phyloP scores from a whole-genome alignment of 1,140 invertebrate genomes.

The Listronotus oregonensis region DNA sequence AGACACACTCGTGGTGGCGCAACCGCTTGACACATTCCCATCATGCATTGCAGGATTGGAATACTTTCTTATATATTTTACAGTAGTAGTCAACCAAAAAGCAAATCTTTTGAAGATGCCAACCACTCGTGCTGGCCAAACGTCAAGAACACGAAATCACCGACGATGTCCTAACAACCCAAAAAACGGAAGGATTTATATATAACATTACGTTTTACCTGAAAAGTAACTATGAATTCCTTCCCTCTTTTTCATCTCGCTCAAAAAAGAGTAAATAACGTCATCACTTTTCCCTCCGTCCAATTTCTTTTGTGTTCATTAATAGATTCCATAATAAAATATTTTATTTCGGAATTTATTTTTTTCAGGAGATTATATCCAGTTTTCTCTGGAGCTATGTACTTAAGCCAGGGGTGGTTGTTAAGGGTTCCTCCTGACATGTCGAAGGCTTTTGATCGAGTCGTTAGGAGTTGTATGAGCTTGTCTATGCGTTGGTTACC shows the following conservation, averaged over 20 bases:
- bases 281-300: constrained; percentile 62
- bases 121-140: too few species aligned
- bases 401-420: constrained; percentile 67
- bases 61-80: too few species aligned
- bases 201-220: not conserved
- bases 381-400: constrained; percentile 62
- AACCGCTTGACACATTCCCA: too few species aligned
- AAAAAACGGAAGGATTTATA: too few species aligned
- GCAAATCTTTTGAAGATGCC: too few species aligned
- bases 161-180: too few species aligned
- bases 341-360: constrained; percentile 46
- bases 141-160: too few species aligned
- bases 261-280: constrained; percentile 72
- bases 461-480: constrained; percentile 62
- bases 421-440: constrained; percentile 71
- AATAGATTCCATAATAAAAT: constrained; percentile 56
- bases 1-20: too few species aligned
- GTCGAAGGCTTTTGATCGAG: constrained; percentile 65
- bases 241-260: constrained; percentile 60
- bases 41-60: too few species aligned
- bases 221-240: constrained; percentile 28
- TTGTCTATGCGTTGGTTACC: constrained; percentile 31
- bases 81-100: too few species aligned
- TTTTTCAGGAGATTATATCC: constrained; percentile 61
- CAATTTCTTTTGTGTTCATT: constrained; percentile 62